phyloP scores from a whole-genome alignment of 2,888 invertebrate species.

The Himalopsyche kuldschensis region DNA sequence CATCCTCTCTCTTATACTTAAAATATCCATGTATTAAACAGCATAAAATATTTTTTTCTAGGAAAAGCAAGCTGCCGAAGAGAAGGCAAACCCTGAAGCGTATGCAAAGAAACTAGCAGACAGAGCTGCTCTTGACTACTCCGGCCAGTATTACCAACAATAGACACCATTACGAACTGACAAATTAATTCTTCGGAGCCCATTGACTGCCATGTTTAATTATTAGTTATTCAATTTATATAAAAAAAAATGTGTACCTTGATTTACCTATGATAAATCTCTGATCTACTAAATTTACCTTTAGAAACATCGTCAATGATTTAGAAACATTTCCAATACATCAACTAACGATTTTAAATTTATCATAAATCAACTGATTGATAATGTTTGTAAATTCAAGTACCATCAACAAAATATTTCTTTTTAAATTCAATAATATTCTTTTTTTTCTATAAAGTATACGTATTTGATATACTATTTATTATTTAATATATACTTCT shows the following conservation, averaged over 20 bases:
- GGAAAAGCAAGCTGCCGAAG: slow-evolving; percentile 63
- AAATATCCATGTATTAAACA: no score
- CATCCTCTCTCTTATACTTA: no score
- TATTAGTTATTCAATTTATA: not conserved
- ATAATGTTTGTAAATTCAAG: no score
- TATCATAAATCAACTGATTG: no score
- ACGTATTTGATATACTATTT: no score
- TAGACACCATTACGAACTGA: slow-evolving; percentile 40
- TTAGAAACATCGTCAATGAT: no score
- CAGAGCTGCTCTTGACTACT: slow-evolving; percentile 61
- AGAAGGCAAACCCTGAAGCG: slow-evolving; percentile 58
- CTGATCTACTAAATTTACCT: not conserved
- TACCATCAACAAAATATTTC: no score
- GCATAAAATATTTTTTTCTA: slow-evolving; percentile 45
- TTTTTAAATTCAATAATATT: no score
- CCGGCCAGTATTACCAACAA: slow-evolving; percentile 64
- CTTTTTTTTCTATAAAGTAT: no score
- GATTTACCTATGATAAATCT: not conserved
- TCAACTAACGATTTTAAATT: no score
- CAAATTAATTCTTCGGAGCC: not conserved
- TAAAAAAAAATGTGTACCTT: not conserved
- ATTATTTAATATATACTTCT: not conserved
- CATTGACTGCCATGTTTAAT: not conserved
- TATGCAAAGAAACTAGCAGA: slow-evolving; percentile 51
- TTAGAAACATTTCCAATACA: no score